These are phyloP conservation scores for Paedocypris micromegethes DNA, from an alignment of 2,797 vertebrate genomes.

Conservation along the genomic window DNA sequence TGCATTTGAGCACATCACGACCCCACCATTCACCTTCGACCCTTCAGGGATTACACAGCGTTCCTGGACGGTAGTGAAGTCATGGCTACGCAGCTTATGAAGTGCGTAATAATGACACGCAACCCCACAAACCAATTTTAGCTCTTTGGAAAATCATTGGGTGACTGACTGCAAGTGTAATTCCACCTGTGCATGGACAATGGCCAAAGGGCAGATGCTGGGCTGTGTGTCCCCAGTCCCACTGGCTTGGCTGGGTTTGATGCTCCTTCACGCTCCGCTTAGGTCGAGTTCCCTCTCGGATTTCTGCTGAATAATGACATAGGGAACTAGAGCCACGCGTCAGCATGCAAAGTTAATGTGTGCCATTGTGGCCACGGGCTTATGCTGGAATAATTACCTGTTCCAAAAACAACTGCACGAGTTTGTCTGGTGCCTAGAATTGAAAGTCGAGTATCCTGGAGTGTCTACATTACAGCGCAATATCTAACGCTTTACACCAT, in stretches of 20 bases:
- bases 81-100: constrained; percentile 28
- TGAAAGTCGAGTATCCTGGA: constrained; percentile 27
- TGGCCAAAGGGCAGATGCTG: constrained; percentile 55
- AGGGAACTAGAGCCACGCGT: constrained; percentile 60
- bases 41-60: background rate
- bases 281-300: constrained; percentile 71
- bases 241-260: constrained; percentile 38
- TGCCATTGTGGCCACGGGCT: constrained; percentile 60
- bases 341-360: constrained; percentile 57
- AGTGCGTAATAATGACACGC: constrained; percentile 34
- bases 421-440: constrained; percentile 41
- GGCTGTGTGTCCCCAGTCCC: constrained; percentile 34
- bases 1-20: background rate
- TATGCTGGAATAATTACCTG: constrained; percentile 67
- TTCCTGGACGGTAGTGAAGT: constrained; percentile 5
- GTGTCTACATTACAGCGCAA: constrained; percentile 42
- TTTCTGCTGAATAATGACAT: constrained; percentile 69
- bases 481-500: constrained; percentile 36
- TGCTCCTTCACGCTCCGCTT: constrained; percentile 49
- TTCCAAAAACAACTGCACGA: constrained; percentile 48
- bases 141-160: constrained; percentile 49
- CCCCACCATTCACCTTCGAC: background rate
- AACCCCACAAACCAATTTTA: constrained; percentile 46
- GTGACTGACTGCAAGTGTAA: constrained; percentile 64
- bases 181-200: constrained; percentile 67